Conservation (phyloP, 2,888 invertebrate genomes). For the Pseudolycoriella hygida region DNA sequence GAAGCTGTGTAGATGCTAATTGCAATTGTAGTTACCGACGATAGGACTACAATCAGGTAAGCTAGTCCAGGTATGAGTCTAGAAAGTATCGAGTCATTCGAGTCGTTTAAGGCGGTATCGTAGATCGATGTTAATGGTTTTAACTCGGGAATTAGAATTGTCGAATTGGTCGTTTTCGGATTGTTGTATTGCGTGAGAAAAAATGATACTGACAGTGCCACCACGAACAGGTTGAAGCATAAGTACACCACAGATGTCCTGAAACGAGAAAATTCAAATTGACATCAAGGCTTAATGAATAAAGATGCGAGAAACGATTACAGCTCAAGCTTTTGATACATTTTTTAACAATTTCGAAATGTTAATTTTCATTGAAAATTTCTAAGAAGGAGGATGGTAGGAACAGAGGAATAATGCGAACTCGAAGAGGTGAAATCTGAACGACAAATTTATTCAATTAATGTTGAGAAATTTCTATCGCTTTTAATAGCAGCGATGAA, state of each 20-base stretch:
- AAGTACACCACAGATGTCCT: conserved; percentile 26
- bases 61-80: conserved; percentile 22
- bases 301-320: no score
- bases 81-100: conserved; percentile 14
- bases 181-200: conserved; percentile 28
- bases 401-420: no score
- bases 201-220: conserved; percentile 25
- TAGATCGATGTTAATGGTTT: conserved; percentile 27
- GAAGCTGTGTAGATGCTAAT: conserved; percentile 26
- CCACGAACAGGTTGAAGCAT: conserved; percentile 28
- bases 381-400: no score
- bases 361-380: no score
- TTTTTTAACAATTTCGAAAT: no score
- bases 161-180: conserved; percentile 11
- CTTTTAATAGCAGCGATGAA: no score
- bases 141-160: conserved; percentile 18
- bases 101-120: conserved; percentile 19
- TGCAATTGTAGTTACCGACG: conserved; percentile 22
- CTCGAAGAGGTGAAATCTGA: no score
- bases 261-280: no score
- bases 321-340: no score
- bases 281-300: no score
- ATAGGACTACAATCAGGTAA: conserved; percentile 21
- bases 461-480: no score
- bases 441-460: no score